A percentile compares a stretch with the other conserved stretches of the same genome.
Evolutionary conservation across 1,140 invertebrate species (phyloP).

Genomic region (Augochlora pura): DNA sequence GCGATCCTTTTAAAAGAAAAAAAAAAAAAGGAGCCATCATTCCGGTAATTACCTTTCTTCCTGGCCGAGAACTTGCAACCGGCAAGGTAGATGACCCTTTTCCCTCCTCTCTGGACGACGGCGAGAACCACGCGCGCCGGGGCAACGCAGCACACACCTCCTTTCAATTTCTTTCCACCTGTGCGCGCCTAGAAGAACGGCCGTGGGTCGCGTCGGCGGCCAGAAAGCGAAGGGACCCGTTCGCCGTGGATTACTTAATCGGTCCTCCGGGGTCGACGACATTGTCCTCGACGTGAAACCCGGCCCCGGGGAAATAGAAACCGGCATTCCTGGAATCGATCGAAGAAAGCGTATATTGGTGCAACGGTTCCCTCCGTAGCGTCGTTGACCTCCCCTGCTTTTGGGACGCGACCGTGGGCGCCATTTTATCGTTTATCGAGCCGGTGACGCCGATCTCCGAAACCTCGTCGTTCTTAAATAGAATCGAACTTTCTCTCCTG

Average conservation of each 20-base stretch:
- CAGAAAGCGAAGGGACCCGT: background rate
- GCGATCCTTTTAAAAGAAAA: slow-evolving; percentile 35
- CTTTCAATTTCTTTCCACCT: slow-evolving; percentile 48
- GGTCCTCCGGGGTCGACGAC: slow-evolving; percentile 20
- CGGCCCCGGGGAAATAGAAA: background rate
- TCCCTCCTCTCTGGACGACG: slow-evolving; percentile 17
- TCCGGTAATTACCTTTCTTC: slow-evolving; percentile 58
- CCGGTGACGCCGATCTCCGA: background rate
- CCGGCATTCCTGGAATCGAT: slow-evolving; percentile 38
- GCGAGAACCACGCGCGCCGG: slow-evolving; percentile 19
- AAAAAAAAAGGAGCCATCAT: slow-evolving; percentile 47
- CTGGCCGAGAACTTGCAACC: slow-evolving; percentile 43
- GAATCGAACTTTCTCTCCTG: no score
- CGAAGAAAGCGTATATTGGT: slow-evolving; percentile 42
- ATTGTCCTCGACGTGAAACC: slow-evolving; percentile 14
- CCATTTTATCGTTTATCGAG: background rate
- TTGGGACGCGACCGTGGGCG: background rate
- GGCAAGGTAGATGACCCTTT: slow-evolving; percentile 52
- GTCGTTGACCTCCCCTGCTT: slow-evolving; percentile 45
- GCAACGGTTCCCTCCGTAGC: slow-evolving; percentile 35
- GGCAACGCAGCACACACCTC: slow-evolving; percentile 18
- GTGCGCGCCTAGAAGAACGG: slow-evolving; percentile 26
- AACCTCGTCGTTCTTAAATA: background rate
- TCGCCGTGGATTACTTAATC: slow-evolving; percentile 24
- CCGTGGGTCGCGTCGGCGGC: slow-evolving; percentile 13